Base-by-base conservation (phyloP, 2,888 invertebrate genomes). In the Timema podura region DNA sequence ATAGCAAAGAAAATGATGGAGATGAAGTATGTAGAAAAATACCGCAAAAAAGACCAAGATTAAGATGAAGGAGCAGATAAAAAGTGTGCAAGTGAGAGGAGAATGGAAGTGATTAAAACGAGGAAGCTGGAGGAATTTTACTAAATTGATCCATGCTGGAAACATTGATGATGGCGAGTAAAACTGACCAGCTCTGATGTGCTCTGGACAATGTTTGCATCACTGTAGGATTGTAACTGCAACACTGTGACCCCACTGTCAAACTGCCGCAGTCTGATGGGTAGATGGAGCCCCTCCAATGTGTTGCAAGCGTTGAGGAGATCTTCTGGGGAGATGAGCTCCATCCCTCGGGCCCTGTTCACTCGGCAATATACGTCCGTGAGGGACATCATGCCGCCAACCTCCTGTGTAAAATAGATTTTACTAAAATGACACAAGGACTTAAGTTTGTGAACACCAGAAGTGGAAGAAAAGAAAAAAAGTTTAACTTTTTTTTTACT, bases 331-430 rank as follows among this genome's bases (percentile, higher is more conserved):
- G 99, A 99, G 68, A 99, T 83, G 0, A 99, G 85, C 83, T 98
- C 96, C 75, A 98, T 84, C 5, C 98, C 98, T 79, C 99, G 87
- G 0, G 98, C 98, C 80, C 99, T 87, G 82, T 99, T 99, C 2
- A 98, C 91, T 76, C 98, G 87, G 82, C 98, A 98, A 85, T 95
- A 99, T 0, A 93, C 97, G 83, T 99, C 99, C 5, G 97, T 92
- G 70, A 99, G 82, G 0, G 95, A 91, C 95, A 98, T 96, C 86
- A 98, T 95, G 10, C 98, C 98, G 48, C 98, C 97, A 79, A 89
- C 89, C 78, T 95, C 93, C 91, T 92, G 71, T 30, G 77, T 71
- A 65, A 30, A 30, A 30, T 30, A 30, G 30, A 30, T 30, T 30
- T 30, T 30, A 30, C 3, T 30, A 30, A 30, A 30, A 30, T 30